phyloP scores from a whole-genome alignment of 2,888 invertebrate species.

The Tubiluchus corallicola region DNA sequence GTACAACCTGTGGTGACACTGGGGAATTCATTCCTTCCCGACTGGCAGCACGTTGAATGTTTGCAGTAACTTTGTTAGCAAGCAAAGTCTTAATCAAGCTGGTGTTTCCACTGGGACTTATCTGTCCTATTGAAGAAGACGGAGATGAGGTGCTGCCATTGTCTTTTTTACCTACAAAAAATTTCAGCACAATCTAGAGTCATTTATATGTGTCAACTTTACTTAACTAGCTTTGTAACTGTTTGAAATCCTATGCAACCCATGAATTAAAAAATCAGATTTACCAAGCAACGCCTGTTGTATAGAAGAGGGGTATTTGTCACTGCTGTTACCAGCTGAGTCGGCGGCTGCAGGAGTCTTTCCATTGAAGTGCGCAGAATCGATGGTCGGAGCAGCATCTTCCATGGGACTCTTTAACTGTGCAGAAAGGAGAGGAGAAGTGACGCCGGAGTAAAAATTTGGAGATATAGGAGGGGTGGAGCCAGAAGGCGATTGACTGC shows the following conservation, averaged over 20 bases:
- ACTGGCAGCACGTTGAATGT: constrained; percentile 15
- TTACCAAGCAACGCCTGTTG: constrained; percentile 15
- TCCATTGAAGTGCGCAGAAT: not conserved
- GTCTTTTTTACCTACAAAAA: no score
- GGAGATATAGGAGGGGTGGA: not conserved
- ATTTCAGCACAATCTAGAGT: no score
- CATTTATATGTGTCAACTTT: no score
- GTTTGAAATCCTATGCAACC: no score
- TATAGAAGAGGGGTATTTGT: constrained; percentile 15
- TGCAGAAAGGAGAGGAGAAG: not conserved
- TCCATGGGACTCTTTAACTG: not conserved
- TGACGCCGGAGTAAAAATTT: not conserved
- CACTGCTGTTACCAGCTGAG: not conserved
- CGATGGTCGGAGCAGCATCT: not conserved
- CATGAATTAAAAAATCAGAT: no score
- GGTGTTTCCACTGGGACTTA: constrained; percentile 26
- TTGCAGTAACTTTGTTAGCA: constrained; percentile 50
- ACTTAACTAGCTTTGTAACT: no score
- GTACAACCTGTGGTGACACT: no score
- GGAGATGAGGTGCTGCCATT: no score
- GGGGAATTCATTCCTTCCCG: no score
- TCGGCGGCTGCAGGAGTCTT: not conserved
- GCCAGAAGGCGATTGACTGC: constrained; percentile 1
- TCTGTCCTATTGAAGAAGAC: no score
- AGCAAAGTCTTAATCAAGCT: constrained; percentile 79